phyloP scores from a whole-genome alignment of 2,888 invertebrate genomes.

The Blastobasis adustella region DNA sequence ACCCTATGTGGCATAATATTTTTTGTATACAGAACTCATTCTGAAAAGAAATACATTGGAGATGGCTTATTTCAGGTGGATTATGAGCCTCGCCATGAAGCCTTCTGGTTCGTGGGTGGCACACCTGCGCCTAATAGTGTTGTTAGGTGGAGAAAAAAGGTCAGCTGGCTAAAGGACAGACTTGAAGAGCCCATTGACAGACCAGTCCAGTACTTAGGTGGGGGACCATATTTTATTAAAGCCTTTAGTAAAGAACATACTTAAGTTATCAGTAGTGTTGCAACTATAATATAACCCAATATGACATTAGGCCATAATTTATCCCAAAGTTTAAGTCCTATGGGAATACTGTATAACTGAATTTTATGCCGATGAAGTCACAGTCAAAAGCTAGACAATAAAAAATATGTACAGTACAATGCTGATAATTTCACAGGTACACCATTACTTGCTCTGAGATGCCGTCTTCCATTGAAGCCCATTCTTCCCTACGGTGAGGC shows the following conservation, averaged over 20 bases:
- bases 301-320: too few species aligned
- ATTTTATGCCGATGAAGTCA: too few species aligned
- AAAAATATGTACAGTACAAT: too few species aligned
- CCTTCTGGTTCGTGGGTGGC: slow-evolving; percentile 90
- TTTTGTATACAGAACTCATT: too few species aligned
- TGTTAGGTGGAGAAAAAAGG: slow-evolving; percentile 49
- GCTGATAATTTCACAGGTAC: slow-evolving; percentile 38
- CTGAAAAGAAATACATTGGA: too few species aligned
- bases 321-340: too few species aligned
- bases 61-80: slow-evolving; percentile 74
- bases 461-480: slow-evolving; percentile 79
- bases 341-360: too few species aligned
- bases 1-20: too few species aligned
- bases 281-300: too few species aligned
- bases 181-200: slow-evolving; percentile 76
- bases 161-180: slow-evolving; percentile 49
- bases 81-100: slow-evolving; percentile 85
- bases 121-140: slow-evolving; percentile 71
- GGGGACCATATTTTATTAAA: neutral
- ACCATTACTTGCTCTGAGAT: slow-evolving; percentile 82
- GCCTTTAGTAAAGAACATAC: neutral
- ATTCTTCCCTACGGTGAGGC: slow-evolving; percentile 74
- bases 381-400: too few species aligned
- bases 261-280: too few species aligned
- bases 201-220: slow-evolving; percentile 81